Conservation (phyloP, 2,888 invertebrate genomes). For the Polymixis lichenea region DNA sequence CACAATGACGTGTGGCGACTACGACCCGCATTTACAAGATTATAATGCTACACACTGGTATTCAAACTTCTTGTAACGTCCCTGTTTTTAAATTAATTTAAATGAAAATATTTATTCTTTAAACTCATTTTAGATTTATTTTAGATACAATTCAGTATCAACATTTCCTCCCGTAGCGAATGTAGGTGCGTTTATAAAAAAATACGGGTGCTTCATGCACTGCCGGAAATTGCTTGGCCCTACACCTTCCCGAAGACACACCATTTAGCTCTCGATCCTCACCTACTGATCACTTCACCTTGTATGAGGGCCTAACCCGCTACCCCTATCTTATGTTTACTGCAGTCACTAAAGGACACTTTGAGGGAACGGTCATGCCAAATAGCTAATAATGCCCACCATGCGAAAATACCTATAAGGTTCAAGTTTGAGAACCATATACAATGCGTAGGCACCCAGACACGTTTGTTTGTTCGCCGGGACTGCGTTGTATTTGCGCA, state of each 20-base stretch:
- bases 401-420: no score
- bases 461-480: constrained; percentile 61
- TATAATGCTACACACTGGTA: constrained; percentile 56
- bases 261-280: not conserved
- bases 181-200: not conserved
- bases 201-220: not conserved
- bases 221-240: not conserved
- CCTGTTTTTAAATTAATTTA: not conserved
- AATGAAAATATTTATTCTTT: not conserved
- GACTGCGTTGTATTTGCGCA: constrained; percentile 65
- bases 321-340: not conserved
- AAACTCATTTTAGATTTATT: not conserved
- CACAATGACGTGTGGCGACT: constrained; percentile 73
- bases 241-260: not conserved
- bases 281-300: no score
- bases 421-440: constrained; percentile 53
- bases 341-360: not conserved
- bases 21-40: constrained; percentile 66
- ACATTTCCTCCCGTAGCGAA: not conserved
- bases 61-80: constrained; percentile 36
- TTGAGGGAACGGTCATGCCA: not conserved
- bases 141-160: not conserved
- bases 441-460: constrained; percentile 59
- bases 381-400: not conserved
- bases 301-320: no score